phyloP scores from a whole-genome alignment of 2,888 invertebrate genomes.

The Diogma glabrata region DNA sequence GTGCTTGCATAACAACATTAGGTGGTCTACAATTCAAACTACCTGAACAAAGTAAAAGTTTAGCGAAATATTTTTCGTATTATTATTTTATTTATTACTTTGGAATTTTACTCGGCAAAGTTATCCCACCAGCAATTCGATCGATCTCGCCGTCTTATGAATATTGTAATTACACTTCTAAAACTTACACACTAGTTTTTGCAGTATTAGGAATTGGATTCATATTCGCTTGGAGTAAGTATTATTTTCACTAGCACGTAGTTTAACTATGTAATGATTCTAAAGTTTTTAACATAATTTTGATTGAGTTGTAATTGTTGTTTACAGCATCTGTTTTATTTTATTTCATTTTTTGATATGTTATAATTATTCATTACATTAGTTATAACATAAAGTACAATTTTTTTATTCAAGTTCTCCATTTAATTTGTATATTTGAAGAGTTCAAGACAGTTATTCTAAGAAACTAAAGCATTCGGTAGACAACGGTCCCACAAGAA shows the following conservation, averaged over 20 bases:
- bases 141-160: conserved; percentile 31
- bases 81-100: conserved; percentile 51
- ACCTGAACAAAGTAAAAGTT: conserved; percentile 41
- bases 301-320: no score
- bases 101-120: conserved; percentile 51
- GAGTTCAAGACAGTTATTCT: no score
- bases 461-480: no score
- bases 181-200: conserved; percentile 51
- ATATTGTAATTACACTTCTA: conserved; percentile 39
- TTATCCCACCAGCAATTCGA: conserved; percentile 51
- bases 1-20: conserved; percentile 58
- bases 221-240: conserved; percentile 45
- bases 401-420: no score
- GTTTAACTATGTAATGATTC: conserved; percentile 11
- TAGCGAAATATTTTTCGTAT: conserved; percentile 51
- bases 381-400: no score
- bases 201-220: conserved; percentile 50
- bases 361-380: no score
- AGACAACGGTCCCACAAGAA: no score
- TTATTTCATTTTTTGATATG: no score
- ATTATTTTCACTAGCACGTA: conserved; percentile 12
- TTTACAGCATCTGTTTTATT: no score
- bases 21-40: conserved; percentile 55
- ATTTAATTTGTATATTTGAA: no score
- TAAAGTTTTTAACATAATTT: no score